Evolutionary conservation across 2,888 invertebrate species (phyloP).

Genomic region (Andrena fulva): DNA sequence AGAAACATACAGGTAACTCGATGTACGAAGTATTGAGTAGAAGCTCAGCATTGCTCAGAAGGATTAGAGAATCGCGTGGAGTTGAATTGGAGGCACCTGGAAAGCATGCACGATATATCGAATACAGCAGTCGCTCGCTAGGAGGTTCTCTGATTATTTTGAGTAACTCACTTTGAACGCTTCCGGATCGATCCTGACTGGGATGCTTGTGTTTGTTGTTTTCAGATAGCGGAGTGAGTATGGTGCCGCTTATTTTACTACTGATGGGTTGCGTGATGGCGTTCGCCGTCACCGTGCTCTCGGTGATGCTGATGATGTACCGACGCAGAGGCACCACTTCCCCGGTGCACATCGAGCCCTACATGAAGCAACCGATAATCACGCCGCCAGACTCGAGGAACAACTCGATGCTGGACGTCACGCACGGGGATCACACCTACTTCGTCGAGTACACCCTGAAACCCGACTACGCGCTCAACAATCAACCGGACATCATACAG

Average conservation of each 20-base stretch:
- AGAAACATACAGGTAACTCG: conserved; percentile 91
- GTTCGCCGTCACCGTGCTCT: conserved; percentile 88
- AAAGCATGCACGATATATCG: background rate
- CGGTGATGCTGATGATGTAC: conserved; percentile 88
- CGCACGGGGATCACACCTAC: conserved; percentile 93
- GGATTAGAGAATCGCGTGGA: too few species aligned
- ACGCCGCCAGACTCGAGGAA: conserved; percentile 84
- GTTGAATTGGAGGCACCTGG: background rate
- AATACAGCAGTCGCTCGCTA: background rate
- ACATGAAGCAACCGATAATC: conserved; percentile 84
- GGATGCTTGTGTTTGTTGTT: conserved; percentile 53
- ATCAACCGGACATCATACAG: conserved; percentile 92
- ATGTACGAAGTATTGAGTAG: background rate
- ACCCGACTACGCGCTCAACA: conserved; percentile 83
- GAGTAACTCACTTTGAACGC: background rate
- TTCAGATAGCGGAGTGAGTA: conserved; percentile 89
- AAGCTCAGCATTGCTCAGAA: background rate
- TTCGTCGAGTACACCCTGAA: conserved; percentile 95
- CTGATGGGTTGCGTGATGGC: conserved; percentile 89
- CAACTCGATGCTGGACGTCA: conserved; percentile 90
- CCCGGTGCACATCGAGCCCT: conserved; percentile 83
- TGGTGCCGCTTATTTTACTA: conserved; percentile 90
- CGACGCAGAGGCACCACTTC: conserved; percentile 86
- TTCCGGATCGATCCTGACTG: background rate
- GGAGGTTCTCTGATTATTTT: too few species aligned